Evolutionary conservation across 2,113 vertebrate genomes (phyloP).

Genomic region (Anseranas semipalmata): DNA sequence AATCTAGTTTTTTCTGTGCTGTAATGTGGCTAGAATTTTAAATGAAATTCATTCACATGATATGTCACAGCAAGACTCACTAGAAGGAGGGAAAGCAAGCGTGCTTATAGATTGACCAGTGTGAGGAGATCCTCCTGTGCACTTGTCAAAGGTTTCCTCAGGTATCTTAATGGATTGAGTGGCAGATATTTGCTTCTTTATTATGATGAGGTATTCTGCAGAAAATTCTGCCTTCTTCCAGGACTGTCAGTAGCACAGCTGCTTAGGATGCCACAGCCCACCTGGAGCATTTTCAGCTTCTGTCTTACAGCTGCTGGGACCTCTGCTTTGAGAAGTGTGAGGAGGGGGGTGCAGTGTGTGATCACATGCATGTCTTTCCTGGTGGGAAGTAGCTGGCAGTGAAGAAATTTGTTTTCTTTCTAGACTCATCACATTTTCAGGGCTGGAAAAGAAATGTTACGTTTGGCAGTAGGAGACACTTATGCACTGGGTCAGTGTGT

Average conservation of each 20-base stretch:
- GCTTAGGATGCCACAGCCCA: background rate
- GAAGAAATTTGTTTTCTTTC: background rate
- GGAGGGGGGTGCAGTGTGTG: accelerated
- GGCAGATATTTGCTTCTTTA: background rate
- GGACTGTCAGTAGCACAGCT: accelerated
- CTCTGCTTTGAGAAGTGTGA: background rate
- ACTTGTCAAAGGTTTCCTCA: background rate
- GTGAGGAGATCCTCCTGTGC: background rate
- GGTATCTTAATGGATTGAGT: background rate
- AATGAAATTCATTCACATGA: background rate
- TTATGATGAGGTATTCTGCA: background rate
- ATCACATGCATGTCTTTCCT: accelerated
- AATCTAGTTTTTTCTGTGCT: background rate
- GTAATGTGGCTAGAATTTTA: background rate
- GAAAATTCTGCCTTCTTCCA: background rate
- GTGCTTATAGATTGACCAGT: background rate
- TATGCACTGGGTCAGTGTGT: background rate
- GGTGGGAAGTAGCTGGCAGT: background rate
- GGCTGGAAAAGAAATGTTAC: background rate
- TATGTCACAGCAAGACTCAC: background rate
- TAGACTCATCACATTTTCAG: background rate
- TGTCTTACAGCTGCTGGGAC: accelerated
- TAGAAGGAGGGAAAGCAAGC: background rate
- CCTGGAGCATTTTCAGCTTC: background rate
- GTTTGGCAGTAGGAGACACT: background rate